Percentiles rank a stretch among this genome's conserved stretches.
These are phyloP conservation scores for Fistularia tabacaria DNA, from an alignment of 2,797 vertebrate species.

Conservation along the genomic window DNA sequence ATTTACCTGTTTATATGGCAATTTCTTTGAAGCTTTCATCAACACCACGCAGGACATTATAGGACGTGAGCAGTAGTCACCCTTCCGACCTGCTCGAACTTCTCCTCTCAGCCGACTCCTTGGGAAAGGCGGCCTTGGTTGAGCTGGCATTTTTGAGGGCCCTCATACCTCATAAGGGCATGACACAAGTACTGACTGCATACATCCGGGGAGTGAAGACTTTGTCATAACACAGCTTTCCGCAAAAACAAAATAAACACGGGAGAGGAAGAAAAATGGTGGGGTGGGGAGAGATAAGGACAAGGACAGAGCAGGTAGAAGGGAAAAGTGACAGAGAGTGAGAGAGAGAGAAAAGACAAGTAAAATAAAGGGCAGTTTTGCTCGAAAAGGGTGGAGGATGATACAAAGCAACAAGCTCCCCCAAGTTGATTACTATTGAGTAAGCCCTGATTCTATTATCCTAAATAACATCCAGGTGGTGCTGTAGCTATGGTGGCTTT, in stretches of 20 bases:
- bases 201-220: slow-evolving; percentile 67
- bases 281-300: slow-evolving; percentile 59
- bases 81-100: slow-evolving; percentile 27
- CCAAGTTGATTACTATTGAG: slow-evolving; percentile 75
- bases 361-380: slow-evolving; percentile 27
- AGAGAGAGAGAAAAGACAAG: slow-evolving; percentile 9
- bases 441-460: slow-evolving; percentile 75
- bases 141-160: slow-evolving; percentile 56
- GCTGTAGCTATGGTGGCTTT: slow-evolving; percentile 66
- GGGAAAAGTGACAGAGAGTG: slow-evolving; percentile 25
- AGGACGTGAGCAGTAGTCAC: slow-evolving; percentile 56
- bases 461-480: slow-evolving; percentile 82
- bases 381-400: slow-evolving; percentile 41
- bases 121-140: slow-evolving; percentile 56
- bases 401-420: slow-evolving; percentile 70
- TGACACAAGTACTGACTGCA: slow-evolving; percentile 70
- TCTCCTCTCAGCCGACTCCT: slow-evolving; percentile 33
- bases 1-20: slow-evolving; percentile 13
- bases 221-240: slow-evolving; percentile 71
- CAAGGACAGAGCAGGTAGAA: slow-evolving; percentile 10
- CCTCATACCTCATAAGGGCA: slow-evolving; percentile 74
- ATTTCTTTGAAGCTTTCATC: slow-evolving; percentile 35
- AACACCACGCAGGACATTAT: slow-evolving; percentile 43
- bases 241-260: slow-evolving; percentile 71
- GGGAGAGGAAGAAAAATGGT: slow-evolving; percentile 30